Evolutionary conservation across 2,888 invertebrate species (phyloP).

Genomic region (Hirudinaria manillensis): DNA sequence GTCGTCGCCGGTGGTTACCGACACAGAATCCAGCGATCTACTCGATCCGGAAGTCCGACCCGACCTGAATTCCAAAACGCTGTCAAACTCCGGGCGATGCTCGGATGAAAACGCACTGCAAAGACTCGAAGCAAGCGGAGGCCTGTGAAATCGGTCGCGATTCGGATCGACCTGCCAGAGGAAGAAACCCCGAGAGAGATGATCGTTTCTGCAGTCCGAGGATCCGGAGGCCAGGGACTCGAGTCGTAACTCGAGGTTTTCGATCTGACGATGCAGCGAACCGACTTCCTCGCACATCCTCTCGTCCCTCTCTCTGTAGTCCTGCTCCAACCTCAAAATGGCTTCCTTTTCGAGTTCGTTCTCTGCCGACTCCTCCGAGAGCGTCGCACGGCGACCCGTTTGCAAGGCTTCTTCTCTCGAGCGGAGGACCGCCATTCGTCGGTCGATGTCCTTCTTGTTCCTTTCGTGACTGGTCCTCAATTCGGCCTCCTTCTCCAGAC

Average conservation of each 20-base stretch:
- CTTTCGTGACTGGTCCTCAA: background rate
- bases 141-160: too few relatives aligned
- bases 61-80: too few relatives aligned
- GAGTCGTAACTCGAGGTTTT: background rate
- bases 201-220: too few relatives aligned
- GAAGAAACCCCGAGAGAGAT: too few relatives aligned
- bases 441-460: background rate
- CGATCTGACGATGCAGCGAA: background rate
- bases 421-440: background rate
- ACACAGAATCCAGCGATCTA: background rate
- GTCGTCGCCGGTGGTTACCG: background rate
- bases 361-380: background rate
- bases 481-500: slow-evolving; percentile 6
- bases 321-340: background rate
- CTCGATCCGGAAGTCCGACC: background rate
- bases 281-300: slow-evolving; percentile 1
- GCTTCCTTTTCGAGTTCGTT: background rate
- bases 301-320: background rate
- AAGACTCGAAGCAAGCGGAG: too few relatives aligned
- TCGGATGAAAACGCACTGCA: too few relatives aligned
- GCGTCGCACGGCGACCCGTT: background rate
- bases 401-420: background rate
- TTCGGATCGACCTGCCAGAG: too few relatives aligned
- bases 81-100: too few relatives aligned
- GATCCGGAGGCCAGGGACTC: background rate